Conservation (phyloP, 2,113 vertebrate genomes). For the Syrmaticus mikado region DNA sequence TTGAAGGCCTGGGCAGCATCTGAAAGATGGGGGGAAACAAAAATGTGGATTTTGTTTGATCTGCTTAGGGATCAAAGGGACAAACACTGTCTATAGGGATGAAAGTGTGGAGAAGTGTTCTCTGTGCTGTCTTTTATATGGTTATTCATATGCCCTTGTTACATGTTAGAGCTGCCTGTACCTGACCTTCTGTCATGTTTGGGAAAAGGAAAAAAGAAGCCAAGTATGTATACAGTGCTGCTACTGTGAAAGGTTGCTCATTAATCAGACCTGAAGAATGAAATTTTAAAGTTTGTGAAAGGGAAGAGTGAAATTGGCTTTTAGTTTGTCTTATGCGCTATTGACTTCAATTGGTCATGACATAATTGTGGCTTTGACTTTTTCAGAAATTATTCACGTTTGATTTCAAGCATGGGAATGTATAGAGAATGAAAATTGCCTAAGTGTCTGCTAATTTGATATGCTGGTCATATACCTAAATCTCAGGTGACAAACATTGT, state of each 20-base stretch:
- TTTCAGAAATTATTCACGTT: neutral
- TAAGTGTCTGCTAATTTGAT: neutral
- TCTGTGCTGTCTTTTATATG: constrained; percentile 54
- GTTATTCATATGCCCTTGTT: constrained; percentile 56
- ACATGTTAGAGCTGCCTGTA: constrained; percentile 4
- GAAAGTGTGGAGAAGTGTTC: constrained; percentile 61
- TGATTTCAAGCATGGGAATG: neutral
- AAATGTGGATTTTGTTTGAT: constrained; percentile 73
- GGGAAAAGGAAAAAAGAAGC: neutral
- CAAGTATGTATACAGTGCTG: neutral
- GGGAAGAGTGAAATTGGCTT: neutral
- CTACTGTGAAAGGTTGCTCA: neutral
- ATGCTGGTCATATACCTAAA: neutral
- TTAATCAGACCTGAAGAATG: neutral
- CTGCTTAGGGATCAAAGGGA: constrained; percentile 72
- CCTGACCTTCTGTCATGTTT: constrained; percentile 30
- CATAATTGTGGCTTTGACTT: neutral
- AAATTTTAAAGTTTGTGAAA: neutral
- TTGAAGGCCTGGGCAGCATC: constrained; percentile 62
- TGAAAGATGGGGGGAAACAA: constrained; percentile 63
- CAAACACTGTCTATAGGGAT: constrained; percentile 69
- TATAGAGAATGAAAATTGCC: neutral
- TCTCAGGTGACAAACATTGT: neutral
- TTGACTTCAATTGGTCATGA: neutral
- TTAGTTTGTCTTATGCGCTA: neutral